Base-by-base conservation (phyloP, 2,113 vertebrate genomes). In the Nothocercus julius region DNA sequence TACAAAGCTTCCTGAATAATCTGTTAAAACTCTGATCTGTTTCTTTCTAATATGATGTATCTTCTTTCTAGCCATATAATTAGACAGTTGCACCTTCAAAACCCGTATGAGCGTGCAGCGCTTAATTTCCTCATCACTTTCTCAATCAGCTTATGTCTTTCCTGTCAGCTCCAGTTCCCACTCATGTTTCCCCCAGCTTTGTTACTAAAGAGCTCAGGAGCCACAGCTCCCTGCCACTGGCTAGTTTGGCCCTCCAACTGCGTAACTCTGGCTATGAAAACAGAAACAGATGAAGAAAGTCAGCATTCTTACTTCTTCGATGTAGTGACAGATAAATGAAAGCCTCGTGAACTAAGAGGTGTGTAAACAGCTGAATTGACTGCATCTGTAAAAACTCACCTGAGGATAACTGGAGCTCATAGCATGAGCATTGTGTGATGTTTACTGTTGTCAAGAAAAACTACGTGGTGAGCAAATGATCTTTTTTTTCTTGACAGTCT, bases 401-500 rank as follows among this genome's bases (percentile, higher is more conserved):
- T 76, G 72, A 66, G 49, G 53, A 8, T 22, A 53, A 82, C 63
- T 30, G 42, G 30, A 68, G 30, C 69, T 76, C 64, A n/a, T 62
- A 82, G 44, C 36, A 84, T 64, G 38, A 75, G 61, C 14, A 49
- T 11, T 66, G 19, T 44, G 15, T 78, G 42, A 80, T 67, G 16
- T 81, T 89, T 80, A 78, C 44, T 36, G 22, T 88, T 67, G 69
- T 78, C 64, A 64, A 45, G 58, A 82, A 82, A 78, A 94, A 56
- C 9, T 59, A 70, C 27, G 21, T 47, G 27, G 51, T 95, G 74
- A 92, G 58, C 24, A 74, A 27, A 76, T 44, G 0, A 68, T 77
- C 93, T 87, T 93, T 47, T 44, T 47, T 93, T 97, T 95, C 53
- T 85, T 92, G 91, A 19, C 97, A 99, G 99, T 99, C 97, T 99